phyloP scores from a whole-genome alignment of 2,113 vertebrate species.

The Alethe diademata region DNA sequence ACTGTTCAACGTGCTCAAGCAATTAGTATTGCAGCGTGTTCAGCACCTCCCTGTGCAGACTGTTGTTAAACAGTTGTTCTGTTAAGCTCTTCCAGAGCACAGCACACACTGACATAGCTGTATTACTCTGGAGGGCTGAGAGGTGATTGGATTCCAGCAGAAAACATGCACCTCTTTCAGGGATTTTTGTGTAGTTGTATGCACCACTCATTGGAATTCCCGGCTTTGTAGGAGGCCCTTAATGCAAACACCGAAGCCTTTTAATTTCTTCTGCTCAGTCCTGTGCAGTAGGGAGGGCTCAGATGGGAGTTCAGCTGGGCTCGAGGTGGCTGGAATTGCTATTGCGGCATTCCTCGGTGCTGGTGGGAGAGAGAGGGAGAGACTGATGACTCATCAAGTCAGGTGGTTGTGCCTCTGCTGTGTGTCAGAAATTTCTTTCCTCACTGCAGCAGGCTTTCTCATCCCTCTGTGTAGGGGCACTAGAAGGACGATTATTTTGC shows the following conservation, averaged over 20 bases:
- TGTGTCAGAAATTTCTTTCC: constrained; percentile 48
- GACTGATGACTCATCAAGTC: constrained; percentile 72
- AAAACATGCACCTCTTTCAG: neutral
- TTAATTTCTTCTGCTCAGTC: fast-evolving
- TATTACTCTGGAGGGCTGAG: neutral
- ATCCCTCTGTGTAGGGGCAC: constrained; percentile 9
- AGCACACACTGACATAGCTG: neutral
- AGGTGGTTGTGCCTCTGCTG: constrained; percentile 58
- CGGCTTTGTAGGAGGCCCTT: neutral
- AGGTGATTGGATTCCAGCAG: neutral
- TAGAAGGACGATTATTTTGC: neutral
- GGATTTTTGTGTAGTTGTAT: neutral
- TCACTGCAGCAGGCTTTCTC: constrained; percentile 40
- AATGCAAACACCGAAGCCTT: fast-evolving
- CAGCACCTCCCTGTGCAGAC: neutral
- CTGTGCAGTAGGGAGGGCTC: neutral
- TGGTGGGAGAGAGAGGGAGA: constrained; percentile 13
- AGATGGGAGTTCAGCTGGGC: neutral
- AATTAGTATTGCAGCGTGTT: neutral
- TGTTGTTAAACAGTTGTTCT: neutral
- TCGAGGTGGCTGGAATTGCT: constrained; percentile 16
- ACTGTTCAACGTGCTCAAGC: neutral
- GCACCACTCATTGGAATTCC: neutral
- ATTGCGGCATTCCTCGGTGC: constrained; percentile 52
- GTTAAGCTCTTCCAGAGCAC: neutral